These are phyloP conservation scores for Mellivora capensis DNA, from an alignment of 2,113 vertebrate genomes.

Conservation along the genomic window DNA sequence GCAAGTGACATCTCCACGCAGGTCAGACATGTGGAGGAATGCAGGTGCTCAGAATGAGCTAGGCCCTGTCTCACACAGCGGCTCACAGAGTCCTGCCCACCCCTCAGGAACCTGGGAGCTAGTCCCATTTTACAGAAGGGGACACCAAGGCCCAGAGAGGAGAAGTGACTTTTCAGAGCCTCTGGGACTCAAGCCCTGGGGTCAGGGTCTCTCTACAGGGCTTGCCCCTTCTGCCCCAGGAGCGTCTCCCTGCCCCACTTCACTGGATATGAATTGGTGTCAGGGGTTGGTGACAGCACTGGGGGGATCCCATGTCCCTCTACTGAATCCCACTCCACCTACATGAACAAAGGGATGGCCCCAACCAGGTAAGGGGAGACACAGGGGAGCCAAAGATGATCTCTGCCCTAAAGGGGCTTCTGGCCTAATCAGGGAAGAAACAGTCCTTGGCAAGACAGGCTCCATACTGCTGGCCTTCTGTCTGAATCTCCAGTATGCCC, in stretches of 20 bases:
- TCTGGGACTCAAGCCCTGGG: neutral
- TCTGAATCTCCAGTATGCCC: fast-evolving
- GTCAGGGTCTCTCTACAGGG: neutral
- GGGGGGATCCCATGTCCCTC: neutral
- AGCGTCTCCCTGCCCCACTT: neutral
- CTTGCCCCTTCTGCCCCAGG: neutral
- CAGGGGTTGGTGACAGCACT: neutral
- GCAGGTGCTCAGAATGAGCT: neutral
- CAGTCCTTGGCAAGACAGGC: neutral
- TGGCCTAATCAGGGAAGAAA: neutral
- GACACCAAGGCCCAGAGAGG: neutral
- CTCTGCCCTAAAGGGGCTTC: neutral
- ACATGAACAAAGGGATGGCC: neutral
- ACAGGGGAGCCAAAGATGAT: neutral
- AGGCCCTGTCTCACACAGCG: neutral
- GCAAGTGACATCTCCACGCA: too few species aligned
- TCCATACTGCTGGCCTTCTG: neutral
- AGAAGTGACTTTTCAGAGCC: neutral
- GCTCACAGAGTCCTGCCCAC: neutral
- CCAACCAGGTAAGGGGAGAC: neutral
- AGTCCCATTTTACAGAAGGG: neutral
- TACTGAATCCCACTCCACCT: neutral
- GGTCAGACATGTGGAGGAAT: fast-evolving
- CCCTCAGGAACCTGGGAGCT: neutral
- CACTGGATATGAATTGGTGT: neutral